These are phyloP conservation scores for Bombus superbus DNA, from an alignment of 1,140 invertebrate genomes.

Conservation along the genomic window DNA sequence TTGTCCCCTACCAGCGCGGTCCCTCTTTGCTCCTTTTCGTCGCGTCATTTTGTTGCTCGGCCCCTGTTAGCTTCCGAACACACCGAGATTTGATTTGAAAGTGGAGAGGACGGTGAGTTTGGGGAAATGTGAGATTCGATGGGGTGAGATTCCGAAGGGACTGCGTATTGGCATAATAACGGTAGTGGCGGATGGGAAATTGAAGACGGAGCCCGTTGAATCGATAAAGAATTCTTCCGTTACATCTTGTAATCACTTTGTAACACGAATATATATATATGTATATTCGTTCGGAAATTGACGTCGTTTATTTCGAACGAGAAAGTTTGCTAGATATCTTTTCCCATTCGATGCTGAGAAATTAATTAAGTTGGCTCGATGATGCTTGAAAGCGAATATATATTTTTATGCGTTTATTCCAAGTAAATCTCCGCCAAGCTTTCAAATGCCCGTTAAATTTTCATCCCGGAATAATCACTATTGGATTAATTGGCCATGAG, in stretches of 20 bases:
- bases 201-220: background rate
- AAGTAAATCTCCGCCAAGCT: too few relatives aligned
- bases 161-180: background rate
- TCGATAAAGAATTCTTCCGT: background rate
- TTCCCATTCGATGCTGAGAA: too few relatives aligned
- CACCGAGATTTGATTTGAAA: background rate
- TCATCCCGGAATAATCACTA: background rate
- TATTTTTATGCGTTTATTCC: too few relatives aligned
- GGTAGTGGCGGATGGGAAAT: background rate
- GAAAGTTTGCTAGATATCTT: background rate
- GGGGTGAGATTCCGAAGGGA: background rate
- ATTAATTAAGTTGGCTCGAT: too few relatives aligned
- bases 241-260: too few relatives aligned
- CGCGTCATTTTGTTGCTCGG: slow-evolving; percentile 58
- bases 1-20: slow-evolving; percentile 18
- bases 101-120: background rate
- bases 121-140: background rate
- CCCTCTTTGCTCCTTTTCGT: slow-evolving; percentile 44
- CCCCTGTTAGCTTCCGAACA: background rate
- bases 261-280: too few relatives aligned
- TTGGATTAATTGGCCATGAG: too few relatives aligned
- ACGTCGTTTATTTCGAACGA: background rate
- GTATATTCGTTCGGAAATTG: background rate
- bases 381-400: too few relatives aligned
- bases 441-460: too few relatives aligned